phyloP scores from a whole-genome alignment of 2,797 vertebrate genomes.

The Ptychadena robeensis region DNA sequence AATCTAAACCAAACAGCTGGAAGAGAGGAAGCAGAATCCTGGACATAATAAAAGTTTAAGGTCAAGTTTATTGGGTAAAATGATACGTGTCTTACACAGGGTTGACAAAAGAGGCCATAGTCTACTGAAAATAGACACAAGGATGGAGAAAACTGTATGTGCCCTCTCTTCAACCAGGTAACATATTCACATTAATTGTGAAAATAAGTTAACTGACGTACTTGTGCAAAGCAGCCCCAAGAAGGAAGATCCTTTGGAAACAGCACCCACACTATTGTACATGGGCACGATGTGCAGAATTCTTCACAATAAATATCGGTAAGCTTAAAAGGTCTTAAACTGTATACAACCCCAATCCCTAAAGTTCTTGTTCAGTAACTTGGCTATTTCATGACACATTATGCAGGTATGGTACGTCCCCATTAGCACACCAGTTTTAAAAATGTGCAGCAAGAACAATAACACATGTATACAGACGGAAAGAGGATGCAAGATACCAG shows the following conservation, averaged over 20 bases:
- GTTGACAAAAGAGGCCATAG: background rate
- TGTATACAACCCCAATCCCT: background rate
- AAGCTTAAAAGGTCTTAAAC: background rate
- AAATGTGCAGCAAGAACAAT: too few species aligned
- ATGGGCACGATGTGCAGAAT: background rate
- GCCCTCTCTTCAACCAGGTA: background rate
- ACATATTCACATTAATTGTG: background rate
- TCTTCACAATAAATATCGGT: background rate
- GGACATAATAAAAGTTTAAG: background rate
- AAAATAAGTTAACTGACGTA: background rate
- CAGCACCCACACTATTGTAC: background rate
- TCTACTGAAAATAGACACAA: background rate
- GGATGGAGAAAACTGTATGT: background rate
- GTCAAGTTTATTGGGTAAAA: background rate
- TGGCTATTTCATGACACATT: too few species aligned
- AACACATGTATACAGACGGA: too few species aligned
- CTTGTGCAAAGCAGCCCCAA: background rate
- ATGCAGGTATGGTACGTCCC: too few species aligned
- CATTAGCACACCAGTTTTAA: too few species aligned
- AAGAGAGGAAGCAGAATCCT: background rate
- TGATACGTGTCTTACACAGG: background rate
- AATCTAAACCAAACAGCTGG: background rate
- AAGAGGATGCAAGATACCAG: too few species aligned
- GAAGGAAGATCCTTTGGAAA: background rate
- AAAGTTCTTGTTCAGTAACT: too few species aligned